Evolutionary conservation across 1,140 invertebrate genomes (phyloP).

Genomic region (Drosophila lini): DNA sequence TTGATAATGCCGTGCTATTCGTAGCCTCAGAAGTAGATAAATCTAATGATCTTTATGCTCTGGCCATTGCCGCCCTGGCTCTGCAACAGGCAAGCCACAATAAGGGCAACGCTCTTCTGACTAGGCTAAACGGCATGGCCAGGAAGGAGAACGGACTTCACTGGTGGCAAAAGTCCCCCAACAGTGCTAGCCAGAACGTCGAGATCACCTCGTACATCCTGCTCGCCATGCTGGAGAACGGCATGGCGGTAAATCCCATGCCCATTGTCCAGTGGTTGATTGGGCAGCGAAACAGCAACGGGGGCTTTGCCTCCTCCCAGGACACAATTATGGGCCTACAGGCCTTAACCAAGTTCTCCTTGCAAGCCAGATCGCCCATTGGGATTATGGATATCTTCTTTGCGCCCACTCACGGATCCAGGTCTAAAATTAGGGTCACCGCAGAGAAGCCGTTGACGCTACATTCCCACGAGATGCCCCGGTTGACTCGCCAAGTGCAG

Average conservation of each 20-base stretch:
- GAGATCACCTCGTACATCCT: constrained; percentile 92
- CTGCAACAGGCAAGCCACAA: constrained; percentile 90
- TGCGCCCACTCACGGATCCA: too few species aligned
- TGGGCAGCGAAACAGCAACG: constrained; percentile 89
- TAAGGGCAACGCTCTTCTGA: constrained; percentile 28
- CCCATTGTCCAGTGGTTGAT: constrained; percentile 89
- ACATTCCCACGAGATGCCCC: too few species aligned
- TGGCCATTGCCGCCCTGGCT: constrained; percentile 90
- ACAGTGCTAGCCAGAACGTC: constrained; percentile 87
- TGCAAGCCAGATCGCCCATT: constrained; percentile 44
- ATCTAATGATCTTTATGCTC: constrained; percentile 90
- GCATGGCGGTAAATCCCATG: constrained; percentile 85
- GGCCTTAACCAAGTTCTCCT: constrained; percentile 87
- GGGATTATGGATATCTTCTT: background rate
- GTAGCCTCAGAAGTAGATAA: constrained; percentile 89
- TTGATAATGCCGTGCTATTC: constrained; percentile 92
- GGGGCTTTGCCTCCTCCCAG: constrained; percentile 91
- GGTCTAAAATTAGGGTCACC: too few species aligned
- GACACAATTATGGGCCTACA: constrained; percentile 89
- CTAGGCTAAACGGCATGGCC: constrained; percentile 45
- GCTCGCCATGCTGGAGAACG: constrained; percentile 87
- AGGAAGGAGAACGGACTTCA: constrained; percentile 50
- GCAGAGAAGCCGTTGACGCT: too few species aligned
- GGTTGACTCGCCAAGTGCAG: constrained; percentile 79
- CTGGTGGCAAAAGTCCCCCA: constrained; percentile 83